phyloP scores from a whole-genome alignment of 1,140 invertebrate genomes.

The Hetaerina americana region DNA sequence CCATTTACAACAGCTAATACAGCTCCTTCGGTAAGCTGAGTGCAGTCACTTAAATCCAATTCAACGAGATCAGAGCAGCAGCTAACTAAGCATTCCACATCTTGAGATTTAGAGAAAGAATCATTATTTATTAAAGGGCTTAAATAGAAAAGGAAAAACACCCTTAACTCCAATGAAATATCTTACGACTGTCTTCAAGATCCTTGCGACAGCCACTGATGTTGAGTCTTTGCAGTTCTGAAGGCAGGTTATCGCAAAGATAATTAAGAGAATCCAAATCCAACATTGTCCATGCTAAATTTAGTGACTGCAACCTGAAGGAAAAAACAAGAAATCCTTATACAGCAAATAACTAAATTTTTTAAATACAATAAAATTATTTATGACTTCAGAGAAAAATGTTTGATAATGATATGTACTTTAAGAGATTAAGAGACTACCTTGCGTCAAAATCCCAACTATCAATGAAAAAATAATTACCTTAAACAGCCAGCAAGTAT shows the following conservation, averaged over 20 bases:
- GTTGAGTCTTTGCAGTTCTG: constrained; percentile 55
- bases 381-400: too few relatives aligned
- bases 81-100: constrained; percentile 46
- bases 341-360: background rate
- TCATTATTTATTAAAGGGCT: background rate
- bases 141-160: constrained; percentile 11
- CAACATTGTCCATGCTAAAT: constrained; percentile 71
- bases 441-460: too few relatives aligned
- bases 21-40: constrained; percentile 44
- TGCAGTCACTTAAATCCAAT: constrained; percentile 75
- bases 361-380: background rate
- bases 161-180: background rate
- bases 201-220: constrained; percentile 63
- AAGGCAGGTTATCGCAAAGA: constrained; percentile 46
- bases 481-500: constrained; percentile 45
- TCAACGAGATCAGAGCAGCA: constrained; percentile 60
- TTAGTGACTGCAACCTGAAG: constrained; percentile 55
- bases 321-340: constrained; percentile 15
- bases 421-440: too few relatives aligned
- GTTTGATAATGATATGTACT: too few relatives aligned
- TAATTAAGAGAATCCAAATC: constrained; percentile 40
- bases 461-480: constrained; percentile 31
- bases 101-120: constrained; percentile 29
- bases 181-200: constrained; percentile 58
- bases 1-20: constrained; percentile 41